Evolutionary conservation across 2,113 vertebrate genomes (phyloP), one percentile per base, ranked within the genome.

Genomic region (Anthoscopus minutus): DNA sequence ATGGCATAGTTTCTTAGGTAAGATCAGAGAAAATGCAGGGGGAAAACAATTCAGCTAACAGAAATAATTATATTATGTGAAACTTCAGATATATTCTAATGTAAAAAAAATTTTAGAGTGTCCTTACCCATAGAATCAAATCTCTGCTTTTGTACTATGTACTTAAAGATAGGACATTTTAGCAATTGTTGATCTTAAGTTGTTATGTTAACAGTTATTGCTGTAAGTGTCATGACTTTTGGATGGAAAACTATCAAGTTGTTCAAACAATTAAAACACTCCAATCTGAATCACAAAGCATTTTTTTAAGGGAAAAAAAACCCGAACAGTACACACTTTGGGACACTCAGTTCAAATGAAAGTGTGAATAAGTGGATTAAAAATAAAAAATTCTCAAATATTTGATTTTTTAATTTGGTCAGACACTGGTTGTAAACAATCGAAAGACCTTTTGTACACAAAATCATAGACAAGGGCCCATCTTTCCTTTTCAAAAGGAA

Each of bases 321-420:
- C 0, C 1, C 1, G 9, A 7, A 3, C 16, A 53, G 7, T 7
- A 24, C 18, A 81, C 11, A 37, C 24, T 50, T n/a, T 70, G 35
- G 15, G 33, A 42, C 27, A 47, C 30, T 51, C 11, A 37, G 38
- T 64, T 92, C 58, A 73, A 65, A 27, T 21, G 15, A 6, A 48
- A 72, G 5, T 33, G 12, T 56, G 33, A 87, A 42, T 65, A 78
- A 65, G 14, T 11, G 60, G 15, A 72, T 37, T 28, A 27, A 58
- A 76, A 56, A 37, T 31, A 24, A 12, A 15, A 8, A 10, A 25
- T 14, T 66, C 20, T 38, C 27, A 73, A 45, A 60, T 47, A 84
- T 38, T 40, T 86, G 16, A 4, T 48, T 61, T 91, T 72, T 77
- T 37, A 38, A 76, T 80, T 87, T 81, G n/a, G 24, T 56, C 37